A percentile compares a stretch with the other conserved stretches of the same genome.
Evolutionary conservation across 2,797 vertebrate genomes (phyloP).

Genomic region (Gambusia yucatana): DNA sequence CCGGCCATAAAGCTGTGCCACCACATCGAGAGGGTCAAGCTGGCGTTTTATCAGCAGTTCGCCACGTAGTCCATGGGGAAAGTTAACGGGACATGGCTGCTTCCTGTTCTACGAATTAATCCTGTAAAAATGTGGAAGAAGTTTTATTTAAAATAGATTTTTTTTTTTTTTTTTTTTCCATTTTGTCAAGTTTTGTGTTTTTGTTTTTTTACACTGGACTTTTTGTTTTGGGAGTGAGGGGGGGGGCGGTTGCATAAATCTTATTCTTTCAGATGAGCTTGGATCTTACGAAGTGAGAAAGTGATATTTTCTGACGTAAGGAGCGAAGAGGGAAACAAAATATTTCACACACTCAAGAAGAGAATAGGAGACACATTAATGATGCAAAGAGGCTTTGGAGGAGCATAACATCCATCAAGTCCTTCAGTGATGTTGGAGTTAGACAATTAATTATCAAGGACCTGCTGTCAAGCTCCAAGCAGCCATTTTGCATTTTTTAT

Average conservation of each 20-base stretch:
- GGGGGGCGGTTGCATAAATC: slow-evolving; percentile 5
- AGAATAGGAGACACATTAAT: slow-evolving; percentile 18
- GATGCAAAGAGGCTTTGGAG: neutral
- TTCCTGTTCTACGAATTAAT: slow-evolving; percentile 43
- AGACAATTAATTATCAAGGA: slow-evolving; percentile 6
- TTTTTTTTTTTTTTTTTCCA: slow-evolving; percentile 26
- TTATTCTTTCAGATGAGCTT: slow-evolving; percentile 6
- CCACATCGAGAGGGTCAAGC: slow-evolving; percentile 97
- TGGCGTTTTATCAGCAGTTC: slow-evolving; percentile 99
- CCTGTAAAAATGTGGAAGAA: slow-evolving; percentile 42
- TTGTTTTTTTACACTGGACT: slow-evolving; percentile 54
- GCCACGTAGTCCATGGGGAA: slow-evolving; percentile 85
- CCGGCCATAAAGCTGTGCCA: slow-evolving; percentile 98
- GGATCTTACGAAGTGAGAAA: slow-evolving; percentile 20
- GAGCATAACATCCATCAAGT: slow-evolving; percentile 17
- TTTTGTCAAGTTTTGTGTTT: slow-evolving; percentile 18
- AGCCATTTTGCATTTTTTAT: slow-evolving; percentile 16
- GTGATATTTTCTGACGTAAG: slow-evolving; percentile 1
- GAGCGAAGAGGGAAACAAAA: slow-evolving; percentile 11
- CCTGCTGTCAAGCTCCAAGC: slow-evolving; percentile 4
- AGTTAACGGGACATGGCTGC: slow-evolving; percentile 31
- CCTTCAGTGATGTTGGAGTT: neutral
- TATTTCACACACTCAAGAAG: neutral
- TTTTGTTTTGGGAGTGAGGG: neutral
- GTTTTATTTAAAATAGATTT: slow-evolving; percentile 32